phyloP scores from a whole-genome alignment of 2,888 invertebrate species.

The Lordiphosa fenestrarum region DNA sequence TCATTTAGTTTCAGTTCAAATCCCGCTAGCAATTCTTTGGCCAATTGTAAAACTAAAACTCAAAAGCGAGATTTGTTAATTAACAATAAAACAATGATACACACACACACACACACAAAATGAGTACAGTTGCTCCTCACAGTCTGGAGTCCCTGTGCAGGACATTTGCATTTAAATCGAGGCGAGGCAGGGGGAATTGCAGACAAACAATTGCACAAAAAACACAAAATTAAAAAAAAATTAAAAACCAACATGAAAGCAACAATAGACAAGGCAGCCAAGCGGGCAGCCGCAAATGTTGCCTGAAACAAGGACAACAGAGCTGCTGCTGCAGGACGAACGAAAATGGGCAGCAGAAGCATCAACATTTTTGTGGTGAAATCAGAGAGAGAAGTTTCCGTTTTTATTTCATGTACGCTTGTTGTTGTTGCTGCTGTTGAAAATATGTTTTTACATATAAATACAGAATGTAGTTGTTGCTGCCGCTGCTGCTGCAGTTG shows the following conservation, averaged over 20 bases:
- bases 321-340: slow-evolving; percentile 3
- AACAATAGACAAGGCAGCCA: slow-evolving; percentile 64
- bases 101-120: not conserved
- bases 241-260: slow-evolving; percentile 54
- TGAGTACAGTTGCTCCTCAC: slow-evolving; percentile 9
- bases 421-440: slow-evolving; percentile 46
- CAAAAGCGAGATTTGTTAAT: slow-evolving; percentile 66
- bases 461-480: slow-evolving; percentile 38
- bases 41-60: slow-evolving; percentile 37
- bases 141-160: slow-evolving; percentile 15
- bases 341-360: slow-evolving; percentile 7
- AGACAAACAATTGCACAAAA: slow-evolving; percentile 38
- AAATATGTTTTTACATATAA: slow-evolving; percentile 58
- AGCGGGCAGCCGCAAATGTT: slow-evolving; percentile 67
- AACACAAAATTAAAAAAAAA: slow-evolving; percentile 18
- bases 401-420: slow-evolving; percentile 55
- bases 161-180: slow-evolving; percentile 71
- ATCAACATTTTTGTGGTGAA: slow-evolving; percentile 67
- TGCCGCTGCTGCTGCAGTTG: slow-evolving; percentile 48
- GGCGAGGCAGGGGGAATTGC: slow-evolving; percentile 32
- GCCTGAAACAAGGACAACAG: slow-evolving; percentile 53
- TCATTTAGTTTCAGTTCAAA: no score
- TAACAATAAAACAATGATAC: slow-evolving; percentile 63
- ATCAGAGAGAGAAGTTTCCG: slow-evolving; percentile 69
- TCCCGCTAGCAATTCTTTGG: no score